Percentiles rank a stretch among this genome's conserved stretches.
phyloP scores from a whole-genome alignment of 2,113 vertebrate species.

The Catharus minimus region DNA sequence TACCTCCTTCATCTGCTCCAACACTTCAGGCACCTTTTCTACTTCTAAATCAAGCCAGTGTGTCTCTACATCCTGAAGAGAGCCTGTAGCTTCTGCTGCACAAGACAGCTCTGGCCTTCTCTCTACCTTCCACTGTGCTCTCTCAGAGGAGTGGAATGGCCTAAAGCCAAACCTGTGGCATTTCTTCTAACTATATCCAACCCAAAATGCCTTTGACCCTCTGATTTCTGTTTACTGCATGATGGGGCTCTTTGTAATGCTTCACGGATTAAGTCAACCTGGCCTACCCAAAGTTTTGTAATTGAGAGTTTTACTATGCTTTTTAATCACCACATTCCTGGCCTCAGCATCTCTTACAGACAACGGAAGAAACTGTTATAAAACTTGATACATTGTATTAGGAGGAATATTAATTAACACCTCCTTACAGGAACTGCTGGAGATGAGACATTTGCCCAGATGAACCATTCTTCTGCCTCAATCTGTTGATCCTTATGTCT shows the following conservation, averaged over 20 bases:
- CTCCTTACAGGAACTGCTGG: background rate
- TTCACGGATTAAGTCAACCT: background rate
- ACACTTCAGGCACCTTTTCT: background rate
- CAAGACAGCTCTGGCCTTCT: background rate
- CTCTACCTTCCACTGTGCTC: background rate
- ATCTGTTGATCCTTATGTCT: background rate
- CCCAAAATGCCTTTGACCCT: background rate
- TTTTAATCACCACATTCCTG: background rate
- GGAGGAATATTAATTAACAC: background rate
- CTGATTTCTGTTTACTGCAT: background rate
- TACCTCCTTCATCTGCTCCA: background rate
- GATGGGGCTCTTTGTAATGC: accelerated
- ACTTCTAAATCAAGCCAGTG: background rate
- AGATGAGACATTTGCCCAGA: background rate
- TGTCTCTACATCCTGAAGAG: background rate
- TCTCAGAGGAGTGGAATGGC: background rate
- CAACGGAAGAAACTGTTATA: background rate
- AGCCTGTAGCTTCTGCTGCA: background rate
- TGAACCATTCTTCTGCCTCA: background rate
- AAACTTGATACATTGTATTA: background rate
- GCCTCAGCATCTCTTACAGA: background rate
- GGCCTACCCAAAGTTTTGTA: background rate
- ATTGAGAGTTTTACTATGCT: background rate
- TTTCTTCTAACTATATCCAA: background rate
- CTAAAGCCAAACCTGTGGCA: background rate